Percentiles rank a stretch among this genome's conserved stretches.
Conservation (phyloP, 2,797 vertebrate genomes). For the Morus bassanus region DNA sequence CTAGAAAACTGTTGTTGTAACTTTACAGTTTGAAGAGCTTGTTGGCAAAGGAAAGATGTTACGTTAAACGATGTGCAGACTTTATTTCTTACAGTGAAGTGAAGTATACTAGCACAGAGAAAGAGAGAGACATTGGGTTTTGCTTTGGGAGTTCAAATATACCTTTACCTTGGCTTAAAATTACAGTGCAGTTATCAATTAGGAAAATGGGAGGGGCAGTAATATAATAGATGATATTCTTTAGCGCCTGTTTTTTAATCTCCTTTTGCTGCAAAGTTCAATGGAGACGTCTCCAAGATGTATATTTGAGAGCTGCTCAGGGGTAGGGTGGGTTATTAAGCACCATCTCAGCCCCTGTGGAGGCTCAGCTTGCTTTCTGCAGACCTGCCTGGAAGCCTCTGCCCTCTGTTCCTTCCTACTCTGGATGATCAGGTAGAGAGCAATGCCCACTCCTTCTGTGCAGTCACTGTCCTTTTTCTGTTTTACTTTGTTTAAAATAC, state of each 20-base stretch:
- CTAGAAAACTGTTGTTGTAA: slow-evolving; percentile 58
- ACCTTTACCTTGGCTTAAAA: neutral
- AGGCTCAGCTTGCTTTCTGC: neutral
- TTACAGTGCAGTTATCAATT: neutral
- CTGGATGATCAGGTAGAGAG: neutral
- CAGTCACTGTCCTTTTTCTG: neutral
- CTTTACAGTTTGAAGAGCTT: slow-evolving; percentile 39
- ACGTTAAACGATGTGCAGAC: neutral
- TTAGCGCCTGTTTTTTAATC: neutral
- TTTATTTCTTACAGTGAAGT: neutral
- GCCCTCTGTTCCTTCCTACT: neutral
- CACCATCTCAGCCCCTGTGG: neutral
- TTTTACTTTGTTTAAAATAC: neutral
- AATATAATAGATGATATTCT: neutral
- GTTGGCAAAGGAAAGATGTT: neutral
- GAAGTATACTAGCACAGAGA: neutral
- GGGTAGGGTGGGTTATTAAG: neutral
- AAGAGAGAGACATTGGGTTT: neutral
- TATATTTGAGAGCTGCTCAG: neutral
- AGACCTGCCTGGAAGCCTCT: neutral
- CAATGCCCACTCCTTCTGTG: neutral
- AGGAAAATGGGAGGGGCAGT: neutral
- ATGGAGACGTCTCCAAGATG: neutral
- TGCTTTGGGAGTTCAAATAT: neutral
- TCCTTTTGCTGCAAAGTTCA: neutral